phyloP scores from a whole-genome alignment of 2,113 vertebrate genomes.

The Pangasianodon gigas region DNA sequence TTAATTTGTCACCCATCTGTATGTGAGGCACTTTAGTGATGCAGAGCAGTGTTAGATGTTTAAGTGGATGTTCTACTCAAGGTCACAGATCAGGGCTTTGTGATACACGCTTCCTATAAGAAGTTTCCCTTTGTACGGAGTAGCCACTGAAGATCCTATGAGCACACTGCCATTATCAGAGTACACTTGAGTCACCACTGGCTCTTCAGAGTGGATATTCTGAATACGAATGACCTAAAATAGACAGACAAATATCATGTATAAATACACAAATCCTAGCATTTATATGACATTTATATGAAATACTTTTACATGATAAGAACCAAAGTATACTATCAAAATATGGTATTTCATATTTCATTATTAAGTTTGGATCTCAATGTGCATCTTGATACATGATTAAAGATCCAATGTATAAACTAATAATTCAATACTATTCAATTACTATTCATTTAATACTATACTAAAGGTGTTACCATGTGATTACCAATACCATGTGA shows the following conservation, averaged over 20 bases:
- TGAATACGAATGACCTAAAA: constrained; percentile 83
- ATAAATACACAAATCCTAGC: neutral
- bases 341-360: no score
- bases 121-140: constrained; percentile 74
- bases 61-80: constrained; percentile 61
- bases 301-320: neutral
- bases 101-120: constrained; percentile 89
- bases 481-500: no score
- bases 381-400: neutral
- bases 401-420: neutral
- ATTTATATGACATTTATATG: neutral
- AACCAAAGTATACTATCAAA: neutral
- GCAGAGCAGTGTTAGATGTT: no score
- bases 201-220: constrained; percentile 82
- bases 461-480: no score
- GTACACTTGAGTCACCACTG: constrained; percentile 81
- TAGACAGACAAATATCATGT: neutral
- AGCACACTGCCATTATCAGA: constrained; percentile 82
- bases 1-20: neutral
- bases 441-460: no score
- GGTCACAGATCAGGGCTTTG: constrained; percentile 83
- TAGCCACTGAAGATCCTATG: constrained; percentile 82
- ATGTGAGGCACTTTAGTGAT: neutral
- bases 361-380: neutral
- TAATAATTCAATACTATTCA: neutral